Evolutionary conservation across 2,888 invertebrate genomes (phyloP), one percentile per base, ranked within the genome.

Genomic region (Acrobasis consociella): DNA sequence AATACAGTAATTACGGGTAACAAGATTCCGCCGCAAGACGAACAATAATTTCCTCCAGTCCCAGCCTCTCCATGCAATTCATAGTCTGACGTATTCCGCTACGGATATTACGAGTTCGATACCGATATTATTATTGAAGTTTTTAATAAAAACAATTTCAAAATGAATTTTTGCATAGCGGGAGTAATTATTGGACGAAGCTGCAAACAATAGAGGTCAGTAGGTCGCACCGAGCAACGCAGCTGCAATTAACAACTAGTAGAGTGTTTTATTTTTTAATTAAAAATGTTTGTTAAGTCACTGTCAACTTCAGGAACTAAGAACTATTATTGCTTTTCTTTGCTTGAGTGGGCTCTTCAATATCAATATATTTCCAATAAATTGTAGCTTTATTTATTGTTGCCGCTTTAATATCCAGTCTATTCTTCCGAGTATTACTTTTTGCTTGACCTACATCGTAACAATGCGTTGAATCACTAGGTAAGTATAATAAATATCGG

Each of bases 381-480:
- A 46, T 3, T 13, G 46, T 46, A 11, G 13, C 46, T 46, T 13
- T 46, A 46, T 52, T 9, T 7, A 52, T 17, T 31, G 7, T 52
- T 31, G 31, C 37, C 31, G 31, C 31, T 52, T 46, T 52, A n/a
- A n/a, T n/a, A 50, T 17, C 9, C 10, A 22, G 46, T 37, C 52
- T 52, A n/a, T 42, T 17, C 42, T 42, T 42, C 42, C 42, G 56
- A 22, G 39, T 13, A n/a, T 16, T 13, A 39, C 39, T 55, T 17
- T 56, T 42, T 56, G 17, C 2, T 67, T 73, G 72, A 75, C 72
- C 73, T 69, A 69, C 60, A 75, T 68, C 61, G 63, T 74, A 63
- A 63, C 65, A 68, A 72, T 69, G 70, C 68, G 64, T 66, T 71
- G 68, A 64, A 63, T 69, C 67, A 65, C 70, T 65, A 22, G 22